These are phyloP conservation scores for Hippocampus comes DNA, from an alignment of 2,113 vertebrate species.

Conservation along the genomic window DNA sequence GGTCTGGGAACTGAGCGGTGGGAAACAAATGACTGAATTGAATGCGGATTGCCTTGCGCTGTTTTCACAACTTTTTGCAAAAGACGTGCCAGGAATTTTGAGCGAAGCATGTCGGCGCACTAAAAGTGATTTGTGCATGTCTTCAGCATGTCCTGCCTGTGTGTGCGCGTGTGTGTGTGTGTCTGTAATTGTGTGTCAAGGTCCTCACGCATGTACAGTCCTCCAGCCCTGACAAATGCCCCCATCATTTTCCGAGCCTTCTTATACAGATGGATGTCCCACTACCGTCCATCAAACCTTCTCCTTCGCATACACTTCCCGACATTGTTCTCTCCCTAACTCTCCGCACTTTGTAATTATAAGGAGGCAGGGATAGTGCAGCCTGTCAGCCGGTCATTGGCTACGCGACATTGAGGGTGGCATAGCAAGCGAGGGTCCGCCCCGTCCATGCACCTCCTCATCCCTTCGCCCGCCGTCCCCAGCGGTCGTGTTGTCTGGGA, in stretches of 20 bases:
- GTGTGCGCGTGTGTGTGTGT: conserved; percentile 17
- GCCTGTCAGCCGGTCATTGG: conserved; percentile 76
- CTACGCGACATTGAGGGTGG: conserved; percentile 85
- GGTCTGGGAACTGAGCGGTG: not conserved
- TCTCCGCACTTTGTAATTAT: conserved; percentile 65
- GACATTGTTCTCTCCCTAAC: conserved; percentile 59
- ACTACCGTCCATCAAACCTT: conserved; percentile 62
- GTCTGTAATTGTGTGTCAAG: conserved; percentile 65
- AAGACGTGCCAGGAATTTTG: conserved; percentile 22
- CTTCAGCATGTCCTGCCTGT: conserved; percentile 16
- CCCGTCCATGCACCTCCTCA: conserved; percentile 54
- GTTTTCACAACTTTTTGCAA: conserved; percentile 46
- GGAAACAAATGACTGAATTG: conserved; percentile 29
- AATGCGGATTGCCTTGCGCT: conserved; percentile 27
- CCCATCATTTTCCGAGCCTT: conserved; percentile 60
- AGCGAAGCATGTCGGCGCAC: conserved; percentile 30
- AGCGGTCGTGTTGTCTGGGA: conserved; percentile 48
- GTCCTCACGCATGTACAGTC: conserved; percentile 43
- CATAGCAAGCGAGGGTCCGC: conserved; percentile 66
- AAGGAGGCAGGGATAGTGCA: conserved; percentile 69
- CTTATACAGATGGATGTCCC: conserved; percentile 60
- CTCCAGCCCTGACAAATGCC: conserved; percentile 42
- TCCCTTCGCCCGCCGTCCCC: conserved; percentile 49
- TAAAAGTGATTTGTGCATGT: conserved; percentile 49
- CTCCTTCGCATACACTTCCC: conserved; percentile 62